Conservation (phyloP, 2,797 vertebrate species). For the Melanotaenia trifasciata region DNA sequence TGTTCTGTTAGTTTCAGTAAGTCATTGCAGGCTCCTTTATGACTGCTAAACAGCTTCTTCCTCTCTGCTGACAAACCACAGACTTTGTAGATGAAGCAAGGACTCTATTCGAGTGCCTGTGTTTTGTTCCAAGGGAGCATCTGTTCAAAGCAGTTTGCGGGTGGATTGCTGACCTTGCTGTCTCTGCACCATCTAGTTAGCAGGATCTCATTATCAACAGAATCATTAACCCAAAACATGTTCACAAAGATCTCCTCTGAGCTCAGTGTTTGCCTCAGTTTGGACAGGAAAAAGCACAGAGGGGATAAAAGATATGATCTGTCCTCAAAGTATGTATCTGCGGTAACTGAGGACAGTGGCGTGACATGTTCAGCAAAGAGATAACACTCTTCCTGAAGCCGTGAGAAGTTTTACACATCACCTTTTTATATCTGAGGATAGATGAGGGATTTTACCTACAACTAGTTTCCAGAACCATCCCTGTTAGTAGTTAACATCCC, state of each 20-base stretch:
- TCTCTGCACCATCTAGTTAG: constrained; percentile 33
- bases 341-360: neutral
- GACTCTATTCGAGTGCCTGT: constrained; percentile 45
- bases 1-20: constrained; percentile 20
- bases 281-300: neutral
- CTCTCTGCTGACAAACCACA: constrained; percentile 43
- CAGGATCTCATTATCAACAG: constrained; percentile 32
- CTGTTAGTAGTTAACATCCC: constrained; percentile 8
- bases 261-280: neutral
- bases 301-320: neutral
- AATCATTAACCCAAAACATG: constrained; percentile 40
- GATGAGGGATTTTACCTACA: constrained; percentile 10
- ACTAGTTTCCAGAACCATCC: constrained; percentile 15
- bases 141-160: constrained; percentile 43
- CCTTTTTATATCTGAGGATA: neutral
- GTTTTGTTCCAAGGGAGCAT: constrained; percentile 51
- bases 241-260: constrained; percentile 19
- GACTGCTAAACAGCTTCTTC: constrained; percentile 41
- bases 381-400: constrained; percentile 31
- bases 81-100: constrained; percentile 50
- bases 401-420: constrained; percentile 1
- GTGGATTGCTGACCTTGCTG: constrained; percentile 39
- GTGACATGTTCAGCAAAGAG: constrained; percentile 41
- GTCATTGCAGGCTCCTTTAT: constrained; percentile 31
- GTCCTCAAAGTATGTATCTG: constrained; percentile 7